These are phyloP conservation scores for Lophura nycthemera DNA, from an alignment of 2,113 vertebrate species.

Conservation along the genomic window DNA sequence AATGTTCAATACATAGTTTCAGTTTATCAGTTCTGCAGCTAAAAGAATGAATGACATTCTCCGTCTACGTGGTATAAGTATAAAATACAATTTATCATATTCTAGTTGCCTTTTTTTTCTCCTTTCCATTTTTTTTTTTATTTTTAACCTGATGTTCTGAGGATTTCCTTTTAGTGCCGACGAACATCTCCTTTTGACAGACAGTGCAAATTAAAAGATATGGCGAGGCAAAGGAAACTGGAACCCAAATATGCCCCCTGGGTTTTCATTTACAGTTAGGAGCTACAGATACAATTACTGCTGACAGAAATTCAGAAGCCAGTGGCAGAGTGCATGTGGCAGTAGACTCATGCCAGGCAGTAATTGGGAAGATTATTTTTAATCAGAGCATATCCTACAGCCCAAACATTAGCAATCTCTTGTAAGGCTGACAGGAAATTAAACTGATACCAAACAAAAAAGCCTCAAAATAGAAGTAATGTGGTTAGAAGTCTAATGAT, in stretches of 20 bases:
- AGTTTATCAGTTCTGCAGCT: neutral
- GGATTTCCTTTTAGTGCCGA: slow-evolving; percentile 73
- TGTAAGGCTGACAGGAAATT: slow-evolving; percentile 83
- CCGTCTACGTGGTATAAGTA: slow-evolving; percentile 18
- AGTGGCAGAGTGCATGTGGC: slow-evolving; percentile 75
- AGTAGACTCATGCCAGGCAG: slow-evolving; percentile 72
- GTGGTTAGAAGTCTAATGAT: slow-evolving; percentile 68
- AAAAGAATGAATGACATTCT: neutral
- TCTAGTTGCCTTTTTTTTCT: slow-evolving; percentile 26
- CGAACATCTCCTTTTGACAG: slow-evolving; percentile 78
- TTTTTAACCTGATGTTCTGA: slow-evolving; percentile 65
- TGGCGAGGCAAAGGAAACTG: slow-evolving; percentile 62
- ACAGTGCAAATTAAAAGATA: slow-evolving; percentile 85
- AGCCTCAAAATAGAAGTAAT: slow-evolving; percentile 68
- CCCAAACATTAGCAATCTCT: slow-evolving; percentile 81
- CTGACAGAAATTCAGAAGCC: slow-evolving; percentile 78
- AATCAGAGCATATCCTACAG: slow-evolving; percentile 84
- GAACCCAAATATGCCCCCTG: slow-evolving; percentile 78
- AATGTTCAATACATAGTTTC: slow-evolving; percentile 50
- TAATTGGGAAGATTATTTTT: slow-evolving; percentile 88
- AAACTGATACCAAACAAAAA: slow-evolving; percentile 79
- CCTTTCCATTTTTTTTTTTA: slow-evolving; percentile 40
- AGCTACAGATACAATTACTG: slow-evolving; percentile 80
- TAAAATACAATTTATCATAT: slow-evolving; percentile 36
- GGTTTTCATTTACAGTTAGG: slow-evolving; percentile 85